Conservation (phyloP, 1,140 invertebrate species). For the Megathymus violae region DNA sequence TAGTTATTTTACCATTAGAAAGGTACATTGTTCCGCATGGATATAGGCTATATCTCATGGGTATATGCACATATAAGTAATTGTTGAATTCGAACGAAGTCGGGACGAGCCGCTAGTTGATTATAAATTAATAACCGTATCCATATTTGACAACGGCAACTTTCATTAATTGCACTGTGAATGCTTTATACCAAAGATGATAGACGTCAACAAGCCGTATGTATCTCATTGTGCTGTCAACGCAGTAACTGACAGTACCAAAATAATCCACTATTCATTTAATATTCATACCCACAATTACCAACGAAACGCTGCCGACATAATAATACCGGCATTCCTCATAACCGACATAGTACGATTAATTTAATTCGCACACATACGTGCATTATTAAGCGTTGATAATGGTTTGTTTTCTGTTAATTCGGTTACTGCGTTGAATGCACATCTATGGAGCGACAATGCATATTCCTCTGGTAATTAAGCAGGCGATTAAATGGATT, state of each 20-base stretch:
- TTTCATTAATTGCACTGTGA: conserved; percentile 53
- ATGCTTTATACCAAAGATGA: conserved; percentile 49
- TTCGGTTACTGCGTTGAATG: conserved; percentile 42
- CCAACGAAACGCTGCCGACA: conserved; percentile 59
- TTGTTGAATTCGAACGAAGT: too few relatives aligned
- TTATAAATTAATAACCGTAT: conserved; percentile 18
- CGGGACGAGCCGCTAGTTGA: too few relatives aligned
- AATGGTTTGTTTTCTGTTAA: conserved; percentile 50
- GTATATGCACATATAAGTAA: too few relatives aligned
- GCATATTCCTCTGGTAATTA: conserved; percentile 43
- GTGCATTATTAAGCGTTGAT: conserved; percentile 42
- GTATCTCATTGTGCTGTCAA: conserved; percentile 75
- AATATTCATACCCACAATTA: conserved; percentile 73
- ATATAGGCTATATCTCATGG: too few relatives aligned
- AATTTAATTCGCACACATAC: conserved; percentile 61
- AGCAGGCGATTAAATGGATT: conserved; percentile 46
- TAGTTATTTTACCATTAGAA: neutral
- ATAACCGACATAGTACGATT: conserved; percentile 57
- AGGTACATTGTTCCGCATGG: too few relatives aligned
- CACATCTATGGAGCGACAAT: conserved; percentile 30
- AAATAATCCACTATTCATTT: conserved; percentile 76
- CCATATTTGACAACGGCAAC: conserved; percentile 39
- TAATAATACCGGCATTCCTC: conserved; percentile 60
- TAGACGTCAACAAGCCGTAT: conserved; percentile 64
- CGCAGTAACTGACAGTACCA: conserved; percentile 73